Conservation (phyloP, 1,140 invertebrate species). For the Apis laboriosa region DNA sequence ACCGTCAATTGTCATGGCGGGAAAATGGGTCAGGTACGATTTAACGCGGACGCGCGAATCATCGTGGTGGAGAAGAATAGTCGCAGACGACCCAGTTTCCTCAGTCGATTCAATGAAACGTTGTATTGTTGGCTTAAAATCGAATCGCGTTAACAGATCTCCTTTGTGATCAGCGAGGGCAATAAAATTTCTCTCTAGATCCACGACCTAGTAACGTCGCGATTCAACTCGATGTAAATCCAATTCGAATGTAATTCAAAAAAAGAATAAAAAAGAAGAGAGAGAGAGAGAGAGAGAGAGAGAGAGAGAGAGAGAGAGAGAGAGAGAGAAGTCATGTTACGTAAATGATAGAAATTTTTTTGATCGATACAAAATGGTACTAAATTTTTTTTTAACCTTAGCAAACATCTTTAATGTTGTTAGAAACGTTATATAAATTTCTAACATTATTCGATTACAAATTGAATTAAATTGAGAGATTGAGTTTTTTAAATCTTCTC, state of each 20-base stretch:
- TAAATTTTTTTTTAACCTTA: no score
- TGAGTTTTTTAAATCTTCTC: no score
- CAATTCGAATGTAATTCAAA: background rate
- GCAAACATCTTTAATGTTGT: no score
- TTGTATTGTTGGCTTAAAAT: constrained; percentile 15
- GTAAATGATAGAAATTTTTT: background rate
- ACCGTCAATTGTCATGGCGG: constrained; percentile 41
- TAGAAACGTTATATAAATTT: no score
- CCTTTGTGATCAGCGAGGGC: background rate
- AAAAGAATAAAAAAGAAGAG: background rate
- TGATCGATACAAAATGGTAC: no score
- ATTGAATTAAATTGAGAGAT: no score
- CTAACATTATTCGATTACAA: no score
- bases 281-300: background rate
- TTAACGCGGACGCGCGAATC: constrained; percentile 51
- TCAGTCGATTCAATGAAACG: constrained; percentile 22
- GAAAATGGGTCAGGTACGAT: constrained; percentile 57
- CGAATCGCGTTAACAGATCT: constrained; percentile 29
- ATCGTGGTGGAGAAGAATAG: constrained; percentile 51
- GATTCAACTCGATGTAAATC: background rate
- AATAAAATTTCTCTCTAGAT: constrained; percentile 1
- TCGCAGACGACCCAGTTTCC: constrained; percentile 48
- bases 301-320: background rate
- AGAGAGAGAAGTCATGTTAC: background rate
- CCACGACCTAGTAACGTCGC: background rate